Conservation (phyloP, 2,113 vertebrate genomes). For the Syngnathus scovelli region DNA sequence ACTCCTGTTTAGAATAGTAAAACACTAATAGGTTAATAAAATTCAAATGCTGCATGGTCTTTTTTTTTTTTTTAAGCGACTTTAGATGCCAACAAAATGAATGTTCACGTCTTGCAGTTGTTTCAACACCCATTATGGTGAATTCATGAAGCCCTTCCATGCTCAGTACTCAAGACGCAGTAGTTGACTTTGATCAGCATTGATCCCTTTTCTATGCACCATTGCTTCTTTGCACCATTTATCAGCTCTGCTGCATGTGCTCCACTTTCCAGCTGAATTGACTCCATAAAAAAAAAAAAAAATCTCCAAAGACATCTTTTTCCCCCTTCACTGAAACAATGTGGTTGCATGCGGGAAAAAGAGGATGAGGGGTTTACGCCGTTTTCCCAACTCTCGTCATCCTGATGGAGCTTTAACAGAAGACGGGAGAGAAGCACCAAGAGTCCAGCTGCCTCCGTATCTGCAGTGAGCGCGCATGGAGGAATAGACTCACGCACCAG, state of each 20-base stretch:
- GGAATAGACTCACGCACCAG: slow-evolving; percentile 28
- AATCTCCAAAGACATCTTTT: slow-evolving; percentile 3
- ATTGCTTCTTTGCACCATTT: background rate
- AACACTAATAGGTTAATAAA: background rate
- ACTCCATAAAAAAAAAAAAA: background rate
- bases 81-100: background rate
- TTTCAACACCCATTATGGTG: background rate
- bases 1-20: background rate
- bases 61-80: background rate
- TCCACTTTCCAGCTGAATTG: slow-evolving; percentile 18
- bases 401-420: slow-evolving; percentile 55
- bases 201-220: slow-evolving; percentile 13
- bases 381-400: slow-evolving; percentile 27
- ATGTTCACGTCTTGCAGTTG: background rate
- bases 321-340: background rate
- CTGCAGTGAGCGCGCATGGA: slow-evolving; percentile 64
- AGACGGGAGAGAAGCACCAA: slow-evolving; percentile 44
- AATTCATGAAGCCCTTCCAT: background rate
- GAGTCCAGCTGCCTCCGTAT: slow-evolving; percentile 58
- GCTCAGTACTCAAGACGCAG: background rate
- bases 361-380: background rate
- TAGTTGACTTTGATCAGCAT: slow-evolving; percentile 12
- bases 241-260: slow-evolving; percentile 5
- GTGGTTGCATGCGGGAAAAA: background rate
- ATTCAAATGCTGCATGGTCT: background rate